Evolutionary conservation across 2,797 vertebrate species (phyloP), one percentile per base, ranked within the genome.

Genomic region (Sebastes iracundus): DNA sequence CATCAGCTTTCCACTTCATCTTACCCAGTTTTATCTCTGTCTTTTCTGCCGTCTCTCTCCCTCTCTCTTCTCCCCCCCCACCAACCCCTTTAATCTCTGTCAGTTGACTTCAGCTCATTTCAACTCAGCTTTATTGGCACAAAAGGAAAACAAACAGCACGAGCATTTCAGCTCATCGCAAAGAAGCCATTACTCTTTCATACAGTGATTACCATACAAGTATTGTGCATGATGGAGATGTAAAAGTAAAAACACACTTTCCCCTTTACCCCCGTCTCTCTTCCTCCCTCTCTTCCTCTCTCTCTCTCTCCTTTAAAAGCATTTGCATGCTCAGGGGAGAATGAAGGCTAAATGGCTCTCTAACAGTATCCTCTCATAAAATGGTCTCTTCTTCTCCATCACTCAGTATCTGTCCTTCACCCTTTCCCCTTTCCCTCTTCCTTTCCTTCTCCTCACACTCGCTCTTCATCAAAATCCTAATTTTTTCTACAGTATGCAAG

Each of bases 311-410:
- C 72, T 81, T 81, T 91, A 87, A 94, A 93, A 93, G 91, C 89
- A 76, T 92, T 87, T 87, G 63, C 73, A 80, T 74, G 82, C 90
- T 91, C 91, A 74, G 63, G 88, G 87, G 88, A 87, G 75, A 70
- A 55, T 80, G 65, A 74, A 82, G 71, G 77, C 82, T 87, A 84
- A 91, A 91, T 90, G 83, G 72, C 56, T 87, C 73, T 81, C 83
- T 73, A 60, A 80, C 79, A 74, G 80, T 64, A 79, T 81, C 80
- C 75, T 87, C 76, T 85, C 87, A 77, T 88, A 80, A 88, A 86
- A 87, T 42, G 2, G 16, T 72, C 69, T 90, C 82, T 58, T 79
- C 76, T 81, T 70, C 75, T 79, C 76, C 72, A 79, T 87, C 76
- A 73, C 80, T 85, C 71, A 68, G 65, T 73, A 67, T 85, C 73